Conservation (phyloP, 2,113 vertebrate genomes). For the Pseudorasbora parva region DNA sequence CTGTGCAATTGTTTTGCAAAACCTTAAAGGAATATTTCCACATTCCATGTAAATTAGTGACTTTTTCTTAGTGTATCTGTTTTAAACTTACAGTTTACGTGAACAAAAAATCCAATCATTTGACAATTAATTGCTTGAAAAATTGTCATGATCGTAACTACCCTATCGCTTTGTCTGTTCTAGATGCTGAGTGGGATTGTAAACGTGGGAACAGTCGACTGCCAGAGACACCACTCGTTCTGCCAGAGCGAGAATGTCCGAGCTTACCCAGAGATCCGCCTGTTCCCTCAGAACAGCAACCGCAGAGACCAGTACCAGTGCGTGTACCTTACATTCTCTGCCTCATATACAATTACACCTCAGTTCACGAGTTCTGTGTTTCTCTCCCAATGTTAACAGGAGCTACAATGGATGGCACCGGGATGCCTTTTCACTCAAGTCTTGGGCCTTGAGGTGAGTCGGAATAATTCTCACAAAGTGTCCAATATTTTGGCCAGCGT, state of each 20-base stretch:
- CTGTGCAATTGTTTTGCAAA: neutral
- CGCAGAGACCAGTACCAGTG: slow-evolving; percentile 81
- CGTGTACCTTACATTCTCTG: slow-evolving; percentile 59
- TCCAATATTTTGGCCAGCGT: neutral
- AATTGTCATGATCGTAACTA: neutral
- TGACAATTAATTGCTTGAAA: neutral
- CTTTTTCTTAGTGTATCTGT: neutral
- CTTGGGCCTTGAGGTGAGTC: slow-evolving; percentile 89
- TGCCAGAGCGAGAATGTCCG: slow-evolving; percentile 86
- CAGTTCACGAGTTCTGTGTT: neutral
- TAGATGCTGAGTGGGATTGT: slow-evolving; percentile 84
- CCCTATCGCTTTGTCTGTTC: slow-evolving; percentile 56
- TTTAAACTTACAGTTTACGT: neutral
- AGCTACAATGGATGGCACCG: slow-evolving; percentile 92
- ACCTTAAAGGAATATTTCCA: neutral
- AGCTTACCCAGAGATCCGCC: slow-evolving; percentile 91
- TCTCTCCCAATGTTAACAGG: slow-evolving; percentile 66
- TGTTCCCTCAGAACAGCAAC: slow-evolving; percentile 80
- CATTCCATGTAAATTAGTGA: neutral
- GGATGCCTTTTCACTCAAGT: slow-evolving; percentile 87
- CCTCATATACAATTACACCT: too few relatives aligned
- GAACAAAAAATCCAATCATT: neutral
- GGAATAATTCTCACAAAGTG: neutral
- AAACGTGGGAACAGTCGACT: slow-evolving; percentile 89
- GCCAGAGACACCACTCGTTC: slow-evolving; percentile 88